Evolutionary conservation across 2,888 invertebrate species (phyloP).

Genomic region (Pheosia gnoma): DNA sequence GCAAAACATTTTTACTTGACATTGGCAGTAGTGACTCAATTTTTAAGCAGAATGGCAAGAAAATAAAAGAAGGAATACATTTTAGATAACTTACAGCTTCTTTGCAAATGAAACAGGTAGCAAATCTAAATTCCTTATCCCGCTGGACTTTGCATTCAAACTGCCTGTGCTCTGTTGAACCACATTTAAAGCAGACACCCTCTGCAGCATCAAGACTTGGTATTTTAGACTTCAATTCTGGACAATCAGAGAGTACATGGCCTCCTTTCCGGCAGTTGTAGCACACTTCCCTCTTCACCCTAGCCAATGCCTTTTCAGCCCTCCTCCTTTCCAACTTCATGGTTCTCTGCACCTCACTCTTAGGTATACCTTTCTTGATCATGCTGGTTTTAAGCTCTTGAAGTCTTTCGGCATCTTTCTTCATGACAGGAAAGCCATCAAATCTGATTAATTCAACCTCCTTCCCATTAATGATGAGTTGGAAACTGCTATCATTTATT

Average conservation of each 20-base stretch:
- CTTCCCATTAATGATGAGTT: slow-evolving; percentile 86
- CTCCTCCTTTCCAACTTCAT: slow-evolving; percentile 88
- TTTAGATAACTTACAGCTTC: slow-evolving; percentile 80
- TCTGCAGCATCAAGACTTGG: slow-evolving; percentile 76
- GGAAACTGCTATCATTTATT: slow-evolving; percentile 70
- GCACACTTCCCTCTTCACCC: slow-evolving; percentile 88
- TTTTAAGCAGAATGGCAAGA: too few relatives aligned
- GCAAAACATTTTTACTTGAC: too few relatives aligned
- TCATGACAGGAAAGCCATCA: slow-evolving; percentile 89
- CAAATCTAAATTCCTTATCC: slow-evolving; percentile 89
- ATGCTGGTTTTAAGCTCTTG: slow-evolving; percentile 85
- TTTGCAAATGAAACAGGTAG: slow-evolving; percentile 94
- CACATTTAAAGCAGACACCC: slow-evolving; percentile 95
- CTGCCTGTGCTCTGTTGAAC: slow-evolving; percentile 93
- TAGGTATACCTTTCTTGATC: slow-evolving; percentile 87
- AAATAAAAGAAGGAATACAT: too few relatives aligned
- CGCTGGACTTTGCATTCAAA: slow-evolving; percentile 88
- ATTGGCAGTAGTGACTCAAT: too few relatives aligned
- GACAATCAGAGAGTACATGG: slow-evolving; percentile 92
- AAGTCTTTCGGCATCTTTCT: slow-evolving; percentile 87
- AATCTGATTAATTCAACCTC: slow-evolving; percentile 85
- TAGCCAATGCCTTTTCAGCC: slow-evolving; percentile 88
- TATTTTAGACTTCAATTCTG: slow-evolving; percentile 85
- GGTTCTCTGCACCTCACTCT: slow-evolving; percentile 86
- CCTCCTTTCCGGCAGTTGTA: slow-evolving; percentile 91